phyloP scores from a whole-genome alignment of 2,797 vertebrate species.

The Macropus fuliginosus region DNA sequence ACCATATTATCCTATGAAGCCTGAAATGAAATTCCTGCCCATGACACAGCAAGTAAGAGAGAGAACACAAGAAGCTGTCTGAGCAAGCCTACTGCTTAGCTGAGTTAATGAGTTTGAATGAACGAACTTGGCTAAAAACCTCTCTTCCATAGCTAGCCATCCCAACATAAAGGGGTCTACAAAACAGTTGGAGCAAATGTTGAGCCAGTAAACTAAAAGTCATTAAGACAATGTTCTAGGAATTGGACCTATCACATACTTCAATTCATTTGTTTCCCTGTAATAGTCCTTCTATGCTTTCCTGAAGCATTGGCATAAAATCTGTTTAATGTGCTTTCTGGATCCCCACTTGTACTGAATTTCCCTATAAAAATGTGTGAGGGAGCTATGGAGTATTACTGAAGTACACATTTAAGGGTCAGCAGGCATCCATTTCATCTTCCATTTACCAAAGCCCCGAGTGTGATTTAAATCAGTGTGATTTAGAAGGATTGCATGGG shows the following conservation, averaged over 20 bases:
- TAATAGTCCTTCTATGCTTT: background rate
- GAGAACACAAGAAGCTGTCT: background rate
- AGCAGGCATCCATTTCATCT: background rate
- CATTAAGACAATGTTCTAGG: background rate
- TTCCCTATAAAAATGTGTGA: slow-evolving; percentile 9
- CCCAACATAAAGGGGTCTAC: background rate
- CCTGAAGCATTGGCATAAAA: background rate
- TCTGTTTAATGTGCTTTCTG: background rate
- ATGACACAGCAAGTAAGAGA: background rate
- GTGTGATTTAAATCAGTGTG: background rate
- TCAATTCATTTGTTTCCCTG: background rate
- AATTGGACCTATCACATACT: background rate
- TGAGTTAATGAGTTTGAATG: background rate
- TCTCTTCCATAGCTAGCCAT: background rate
- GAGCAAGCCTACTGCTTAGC: background rate
- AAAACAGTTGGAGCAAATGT: background rate
- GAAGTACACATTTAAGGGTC: background rate
- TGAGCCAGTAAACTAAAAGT: background rate
- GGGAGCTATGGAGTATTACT: background rate
- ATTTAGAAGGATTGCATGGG: slow-evolving; percentile 6
- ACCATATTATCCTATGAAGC: background rate
- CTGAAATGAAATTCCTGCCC: background rate
- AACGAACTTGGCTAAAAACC: background rate
- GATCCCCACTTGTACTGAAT: background rate
- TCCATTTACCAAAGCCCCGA: background rate